phyloP scores from a whole-genome alignment of 2,113 vertebrate species.

The Gasterosteus nipponicus region DNA sequence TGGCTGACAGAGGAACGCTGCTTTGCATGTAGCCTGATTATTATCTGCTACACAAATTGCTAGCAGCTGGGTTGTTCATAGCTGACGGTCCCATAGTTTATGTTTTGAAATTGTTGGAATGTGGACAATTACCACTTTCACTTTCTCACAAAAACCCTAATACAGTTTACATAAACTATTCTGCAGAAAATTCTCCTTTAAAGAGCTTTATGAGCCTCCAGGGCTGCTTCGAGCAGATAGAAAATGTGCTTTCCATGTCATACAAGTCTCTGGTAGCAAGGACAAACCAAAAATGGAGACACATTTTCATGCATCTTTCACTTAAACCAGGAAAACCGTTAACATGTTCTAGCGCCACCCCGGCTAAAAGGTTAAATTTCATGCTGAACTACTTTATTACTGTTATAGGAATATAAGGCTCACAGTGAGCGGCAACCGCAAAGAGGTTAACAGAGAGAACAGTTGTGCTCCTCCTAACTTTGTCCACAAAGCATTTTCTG shows the following conservation, averaged over 20 bases:
- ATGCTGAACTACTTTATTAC: constrained; percentile 54
- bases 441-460: constrained; percentile 72
- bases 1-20: constrained; percentile 83
- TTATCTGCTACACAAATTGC: constrained; percentile 91
- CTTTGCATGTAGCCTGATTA: constrained; percentile 90
- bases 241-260: constrained; percentile 53
- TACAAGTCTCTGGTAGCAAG: constrained; percentile 39
- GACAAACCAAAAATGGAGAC: constrained; percentile 30
- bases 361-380: constrained; percentile 66
- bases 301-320: constrained; percentile 28
- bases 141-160: constrained; percentile 85
- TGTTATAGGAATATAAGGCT: constrained; percentile 69
- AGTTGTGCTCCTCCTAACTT: constrained; percentile 46
- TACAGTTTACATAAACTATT: constrained; percentile 83
- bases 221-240: constrained; percentile 59
- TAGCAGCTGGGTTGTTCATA: constrained; percentile 90
- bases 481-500: constrained; percentile 45
- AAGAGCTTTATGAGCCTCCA: constrained; percentile 71
- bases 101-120: constrained; percentile 92
- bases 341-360: constrained; percentile 65
- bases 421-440: constrained; percentile 71
- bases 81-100: constrained; percentile 86
- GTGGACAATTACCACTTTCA: constrained; percentile 90
- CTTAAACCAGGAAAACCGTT: constrained; percentile 36
- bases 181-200: constrained; percentile 80